Percentiles rank a stretch among this genome's conserved stretches.
Conservation (phyloP, 2,113 vertebrate species). For the Chroicocephalus ridibundus region DNA sequence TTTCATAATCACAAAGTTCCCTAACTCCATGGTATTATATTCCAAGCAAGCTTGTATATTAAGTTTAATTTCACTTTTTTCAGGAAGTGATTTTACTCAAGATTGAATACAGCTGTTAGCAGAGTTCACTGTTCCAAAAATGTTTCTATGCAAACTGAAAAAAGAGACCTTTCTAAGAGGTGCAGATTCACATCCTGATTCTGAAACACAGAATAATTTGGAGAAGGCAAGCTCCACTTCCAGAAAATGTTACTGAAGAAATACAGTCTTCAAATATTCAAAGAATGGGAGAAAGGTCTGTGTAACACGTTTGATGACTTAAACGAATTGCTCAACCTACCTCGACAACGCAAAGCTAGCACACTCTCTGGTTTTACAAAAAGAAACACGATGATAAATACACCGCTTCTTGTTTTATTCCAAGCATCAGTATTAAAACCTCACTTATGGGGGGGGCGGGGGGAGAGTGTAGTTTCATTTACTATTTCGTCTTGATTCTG, state of each 20-base stretch:
- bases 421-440: slow-evolving; percentile 2
- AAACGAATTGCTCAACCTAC: not conserved
- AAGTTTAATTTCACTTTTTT: slow-evolving; percentile 76
- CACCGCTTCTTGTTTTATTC: not conserved
- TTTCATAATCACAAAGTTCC: slow-evolving; percentile 75
- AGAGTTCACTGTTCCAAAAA: slow-evolving; percentile 64
- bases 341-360: not conserved
- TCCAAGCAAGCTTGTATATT: slow-evolving; percentile 65
- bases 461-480: not conserved
- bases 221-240: not conserved
- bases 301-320: not conserved
- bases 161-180: slow-evolving; percentile 59
- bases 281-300: not conserved
- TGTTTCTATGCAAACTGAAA: slow-evolving; percentile 58
- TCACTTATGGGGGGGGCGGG: not conserved
- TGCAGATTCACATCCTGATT: slow-evolving; percentile 42
- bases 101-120: slow-evolving; percentile 78
- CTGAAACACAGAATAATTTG: not conserved
- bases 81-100: slow-evolving; percentile 74
- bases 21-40: slow-evolving; percentile 57
- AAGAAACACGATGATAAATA: not conserved
- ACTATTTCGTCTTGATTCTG: slow-evolving; percentile 51
- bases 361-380: not conserved
- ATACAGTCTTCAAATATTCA: not conserved
- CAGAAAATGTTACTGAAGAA: slow-evolving; percentile 43